Evolutionary conservation across 2,113 vertebrate genomes (phyloP), one percentile per base, ranked within the genome.

Genomic region (Callionymus lyra): DNA sequence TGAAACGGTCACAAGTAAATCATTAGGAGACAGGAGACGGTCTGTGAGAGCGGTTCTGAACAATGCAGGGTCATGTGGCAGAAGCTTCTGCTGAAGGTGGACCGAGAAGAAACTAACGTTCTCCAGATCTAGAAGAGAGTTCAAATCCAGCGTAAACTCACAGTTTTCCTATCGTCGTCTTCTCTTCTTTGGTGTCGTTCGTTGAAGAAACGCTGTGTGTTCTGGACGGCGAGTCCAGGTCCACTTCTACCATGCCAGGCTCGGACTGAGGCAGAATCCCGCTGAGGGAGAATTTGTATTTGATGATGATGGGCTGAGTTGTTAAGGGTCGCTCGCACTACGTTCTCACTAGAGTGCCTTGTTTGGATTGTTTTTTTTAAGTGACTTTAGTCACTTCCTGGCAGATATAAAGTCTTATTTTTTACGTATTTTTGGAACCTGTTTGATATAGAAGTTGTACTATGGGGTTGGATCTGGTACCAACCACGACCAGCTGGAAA

Each of bases 131-230:
- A 10, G 6, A n/a, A 47, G 33, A 2, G 5, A 35, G 31, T n/a
- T n/a, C n/a, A n/a, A n/a, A 1, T n/a, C 2, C 38, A 12, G 2
- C 10, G 12, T 12, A 16, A 47, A 87, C 94, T 90, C 63, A 97
- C 93, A 97, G 79, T 59, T 86, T 84, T 62, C 70, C 71, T 65
- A 94, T 89, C 44, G 88, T 85, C 1, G 83, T 89, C 67, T 82
- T 92, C 52, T 94, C 88, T 41, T 84, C 77, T 1, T 76, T 88
- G 6, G 16, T 31, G 12, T 75, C 42, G n/a, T 61, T 74, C 47
- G 60, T 50, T 1, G 31, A 31, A 21, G 51, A 34, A 16, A 62
- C 54, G 12, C 60, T 34, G 16, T 39, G 9, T 10, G 60, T 35
- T 1, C 77, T 1, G n/a, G 55, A 52, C 13, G 73, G 45, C 3